These are phyloP conservation scores for Ceratitis capitata DNA, from an alignment of 1,140 invertebrate species.

Conservation along the genomic window DNA sequence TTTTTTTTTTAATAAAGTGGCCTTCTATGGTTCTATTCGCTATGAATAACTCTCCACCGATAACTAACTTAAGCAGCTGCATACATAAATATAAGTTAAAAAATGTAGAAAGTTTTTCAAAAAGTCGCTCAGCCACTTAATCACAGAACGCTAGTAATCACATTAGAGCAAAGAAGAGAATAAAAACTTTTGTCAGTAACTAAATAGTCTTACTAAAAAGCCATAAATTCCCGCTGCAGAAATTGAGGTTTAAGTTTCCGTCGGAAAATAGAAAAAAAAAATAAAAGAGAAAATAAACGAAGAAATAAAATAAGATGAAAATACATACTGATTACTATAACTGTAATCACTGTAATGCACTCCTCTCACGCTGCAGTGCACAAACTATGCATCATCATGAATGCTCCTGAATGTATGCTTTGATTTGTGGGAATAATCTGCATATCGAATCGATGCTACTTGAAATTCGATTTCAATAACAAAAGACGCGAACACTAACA, in stretches of 20 bases:
- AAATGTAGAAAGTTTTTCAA: not conserved
- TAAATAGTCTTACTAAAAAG: not conserved
- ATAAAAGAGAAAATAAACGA: not conserved
- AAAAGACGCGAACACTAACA: no score
- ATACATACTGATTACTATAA: no score
- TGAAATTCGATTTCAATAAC: slow-evolving; percentile 24
- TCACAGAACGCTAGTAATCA: not conserved
- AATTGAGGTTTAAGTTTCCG: not conserved
- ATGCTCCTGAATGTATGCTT: not conserved
- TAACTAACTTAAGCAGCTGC: no score
- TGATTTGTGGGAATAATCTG: not conserved
- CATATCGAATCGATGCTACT: not conserved
- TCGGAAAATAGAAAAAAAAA: not conserved
- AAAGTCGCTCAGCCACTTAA: no score
- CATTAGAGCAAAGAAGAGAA: not conserved
- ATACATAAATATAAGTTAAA: not conserved
- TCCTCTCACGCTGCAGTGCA: no score
- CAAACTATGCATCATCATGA: not conserved
- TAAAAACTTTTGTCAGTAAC: no score
- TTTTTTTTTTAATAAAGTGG: no score
- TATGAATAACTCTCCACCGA: no score
- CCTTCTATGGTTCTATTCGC: no score
- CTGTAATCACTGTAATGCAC: no score
- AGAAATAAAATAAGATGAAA: no score
- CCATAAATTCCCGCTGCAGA: not conserved